Conservation (phyloP, 2,113 vertebrate species). For the Clarias gariepinus region DNA sequence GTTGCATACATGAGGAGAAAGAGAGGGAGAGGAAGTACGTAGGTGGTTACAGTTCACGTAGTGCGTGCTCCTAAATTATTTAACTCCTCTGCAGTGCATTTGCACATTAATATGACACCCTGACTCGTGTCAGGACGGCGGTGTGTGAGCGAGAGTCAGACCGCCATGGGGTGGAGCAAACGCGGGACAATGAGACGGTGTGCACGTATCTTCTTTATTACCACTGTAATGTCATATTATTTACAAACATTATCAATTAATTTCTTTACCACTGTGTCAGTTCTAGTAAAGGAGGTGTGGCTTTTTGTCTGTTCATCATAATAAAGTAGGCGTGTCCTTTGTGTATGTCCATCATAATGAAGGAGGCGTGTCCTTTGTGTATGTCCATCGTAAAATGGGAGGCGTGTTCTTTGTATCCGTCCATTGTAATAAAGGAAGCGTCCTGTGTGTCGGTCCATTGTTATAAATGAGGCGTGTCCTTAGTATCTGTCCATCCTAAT, state of each 20-base stretch:
- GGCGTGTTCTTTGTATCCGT: neutral
- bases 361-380: neutral
- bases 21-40: neutral
- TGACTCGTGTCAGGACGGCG: neutral
- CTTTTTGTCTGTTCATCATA: neutral
- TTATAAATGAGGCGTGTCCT: neutral
- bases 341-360: neutral
- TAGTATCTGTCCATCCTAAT: neutral
- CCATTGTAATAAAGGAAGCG: neutral
- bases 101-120: constrained; percentile 10
- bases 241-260: neutral
- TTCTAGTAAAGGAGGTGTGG: no score
- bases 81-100: constrained; percentile 21
- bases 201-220: neutral
- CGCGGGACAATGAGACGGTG: neutral
- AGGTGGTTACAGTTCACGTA: neutral
- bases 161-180: neutral
- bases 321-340: neutral
- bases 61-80: constrained; percentile 39
- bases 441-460: neutral
- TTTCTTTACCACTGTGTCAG: neutral
- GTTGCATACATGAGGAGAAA: neutral
- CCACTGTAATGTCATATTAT: neutral
- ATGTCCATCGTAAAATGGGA: neutral
- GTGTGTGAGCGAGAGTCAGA: neutral